Conservation (phyloP, 2,797 vertebrate genomes). For the Eurystomus glaucurus region DNA sequence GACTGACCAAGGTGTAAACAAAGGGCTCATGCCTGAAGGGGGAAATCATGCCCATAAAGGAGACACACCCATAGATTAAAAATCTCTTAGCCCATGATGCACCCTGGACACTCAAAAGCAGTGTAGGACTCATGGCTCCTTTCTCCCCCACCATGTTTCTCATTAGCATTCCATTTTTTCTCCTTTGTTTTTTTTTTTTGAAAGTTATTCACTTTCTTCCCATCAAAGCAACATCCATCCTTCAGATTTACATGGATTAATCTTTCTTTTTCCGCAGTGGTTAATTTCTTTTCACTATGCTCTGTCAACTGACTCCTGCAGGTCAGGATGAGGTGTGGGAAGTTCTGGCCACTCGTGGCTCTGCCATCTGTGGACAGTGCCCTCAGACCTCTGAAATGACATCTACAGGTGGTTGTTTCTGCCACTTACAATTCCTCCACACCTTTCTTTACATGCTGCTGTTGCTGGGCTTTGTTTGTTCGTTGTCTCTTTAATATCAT, state of each 20-base stretch:
- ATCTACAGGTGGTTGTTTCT: neutral
- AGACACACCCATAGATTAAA: neutral
- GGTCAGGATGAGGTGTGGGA: neutral
- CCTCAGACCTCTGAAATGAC: neutral
- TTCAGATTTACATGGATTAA: neutral
- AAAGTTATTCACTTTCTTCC: neutral
- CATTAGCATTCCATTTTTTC: neutral
- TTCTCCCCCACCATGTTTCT: neutral
- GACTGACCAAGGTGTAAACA: constrained; percentile 43
- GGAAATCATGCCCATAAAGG: constrained; percentile 14
- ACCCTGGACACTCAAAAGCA: neutral
- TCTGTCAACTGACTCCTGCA: accelerated
- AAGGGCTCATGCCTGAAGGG: neutral
- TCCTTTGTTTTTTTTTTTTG: neutral
- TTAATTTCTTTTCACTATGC: neutral
- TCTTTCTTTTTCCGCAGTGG: neutral
- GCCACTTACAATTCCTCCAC: neutral
- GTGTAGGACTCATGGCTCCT: neutral
- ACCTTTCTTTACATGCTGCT: neutral
- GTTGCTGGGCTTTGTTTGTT: neutral
- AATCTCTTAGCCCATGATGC: neutral
- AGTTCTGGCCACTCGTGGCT: accelerated
- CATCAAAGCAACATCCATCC: neutral
- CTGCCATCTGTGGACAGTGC: neutral
- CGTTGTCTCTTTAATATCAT: neutral